Percentiles rank a stretch among this genome's conserved stretches.
Conservation (phyloP, 2,113 vertebrate species). For the Lates calcarifer region DNA sequence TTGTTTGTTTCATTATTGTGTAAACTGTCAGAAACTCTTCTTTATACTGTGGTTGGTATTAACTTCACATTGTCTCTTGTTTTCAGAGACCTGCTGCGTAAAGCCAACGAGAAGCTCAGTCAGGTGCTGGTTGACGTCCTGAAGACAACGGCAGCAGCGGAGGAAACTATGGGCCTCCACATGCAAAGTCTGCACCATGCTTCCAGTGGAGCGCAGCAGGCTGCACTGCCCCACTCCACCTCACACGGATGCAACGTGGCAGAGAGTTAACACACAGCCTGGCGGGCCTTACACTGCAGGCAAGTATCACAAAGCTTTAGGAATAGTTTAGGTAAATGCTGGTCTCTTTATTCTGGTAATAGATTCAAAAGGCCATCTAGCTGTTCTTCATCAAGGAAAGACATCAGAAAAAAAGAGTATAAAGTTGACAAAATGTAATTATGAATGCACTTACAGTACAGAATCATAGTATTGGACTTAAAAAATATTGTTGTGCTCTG, state of each 20-base stretch:
- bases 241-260: slow-evolving; percentile 76
- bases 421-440: not conserved
- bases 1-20: not conserved
- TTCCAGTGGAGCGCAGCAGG: slow-evolving; percentile 76
- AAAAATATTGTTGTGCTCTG: not conserved
- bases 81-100: slow-evolving; percentile 84
- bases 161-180: slow-evolving; percentile 92
- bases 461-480: not conserved
- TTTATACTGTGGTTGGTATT: not conserved
- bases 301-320: slow-evolving; percentile 16
- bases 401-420: not conserved
- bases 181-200: slow-evolving; percentile 87
- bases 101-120: slow-evolving; percentile 88
- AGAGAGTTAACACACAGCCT: slow-evolving; percentile 73
- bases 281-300: slow-evolving; percentile 61
- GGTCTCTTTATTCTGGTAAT: not conserved
- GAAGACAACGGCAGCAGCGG: slow-evolving; percentile 92
- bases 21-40: not conserved
- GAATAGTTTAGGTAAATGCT: not conserved
- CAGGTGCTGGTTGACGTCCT: slow-evolving; percentile 92
- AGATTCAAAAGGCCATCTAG: not conserved
- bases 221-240: slow-evolving; percentile 6
- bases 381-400: not conserved
- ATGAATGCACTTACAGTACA: not conserved
- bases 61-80: not conserved